Conservation (phyloP, 1,140 invertebrate species). For the Colletes gigas region DNA sequence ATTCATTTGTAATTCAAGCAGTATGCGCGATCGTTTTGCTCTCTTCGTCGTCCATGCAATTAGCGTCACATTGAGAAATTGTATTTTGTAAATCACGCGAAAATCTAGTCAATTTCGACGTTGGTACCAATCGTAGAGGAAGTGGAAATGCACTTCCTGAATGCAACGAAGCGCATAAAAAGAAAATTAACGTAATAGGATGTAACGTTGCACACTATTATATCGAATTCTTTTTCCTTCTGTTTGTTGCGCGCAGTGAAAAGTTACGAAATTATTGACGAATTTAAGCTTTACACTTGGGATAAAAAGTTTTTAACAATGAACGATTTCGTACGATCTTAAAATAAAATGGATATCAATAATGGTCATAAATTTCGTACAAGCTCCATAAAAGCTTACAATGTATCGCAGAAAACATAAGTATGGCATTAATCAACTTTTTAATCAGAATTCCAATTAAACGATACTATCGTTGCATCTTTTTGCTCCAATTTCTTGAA, state of each 20-base stretch:
- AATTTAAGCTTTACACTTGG: no score
- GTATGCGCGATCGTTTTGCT: not conserved
- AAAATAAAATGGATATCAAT: no score
- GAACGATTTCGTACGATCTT: no score
- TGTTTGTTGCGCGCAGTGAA: not conserved
- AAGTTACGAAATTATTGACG: not conserved
- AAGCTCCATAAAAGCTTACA: no score
- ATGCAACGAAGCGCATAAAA: conserved; percentile 14
- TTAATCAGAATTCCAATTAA: no score
- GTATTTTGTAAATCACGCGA: conserved; percentile 10
- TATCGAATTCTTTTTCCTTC: not conserved
- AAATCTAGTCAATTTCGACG: conserved; percentile 30
- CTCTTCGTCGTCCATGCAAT: not conserved
- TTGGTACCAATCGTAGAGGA: conserved; percentile 19
- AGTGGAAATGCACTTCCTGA: conserved; percentile 38
- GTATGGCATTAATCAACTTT: no score
- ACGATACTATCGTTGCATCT: no score
- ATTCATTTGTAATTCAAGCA: not conserved
- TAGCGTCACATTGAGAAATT: not conserved
- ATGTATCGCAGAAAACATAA: no score
- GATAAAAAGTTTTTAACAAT: no score
- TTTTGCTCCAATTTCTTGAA: no score
- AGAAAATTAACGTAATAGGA: conserved; percentile 35
- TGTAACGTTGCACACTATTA: conserved; percentile 5
- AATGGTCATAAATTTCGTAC: no score